These are phyloP conservation scores for Cotesia chilonis DNA, from an alignment of 1,140 invertebrate genomes.

Conservation along the genomic window DNA sequence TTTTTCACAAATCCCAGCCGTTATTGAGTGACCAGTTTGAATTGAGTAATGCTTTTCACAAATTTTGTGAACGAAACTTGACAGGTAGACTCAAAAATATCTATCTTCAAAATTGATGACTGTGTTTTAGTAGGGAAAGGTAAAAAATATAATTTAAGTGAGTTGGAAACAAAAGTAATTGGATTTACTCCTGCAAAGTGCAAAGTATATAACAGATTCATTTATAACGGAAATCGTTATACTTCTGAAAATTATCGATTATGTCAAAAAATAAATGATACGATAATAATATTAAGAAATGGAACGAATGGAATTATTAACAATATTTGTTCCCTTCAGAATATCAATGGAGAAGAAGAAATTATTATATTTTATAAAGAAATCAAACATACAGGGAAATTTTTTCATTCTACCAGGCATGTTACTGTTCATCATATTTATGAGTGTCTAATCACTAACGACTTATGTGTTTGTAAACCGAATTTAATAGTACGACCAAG, in stretches of 20 bases:
- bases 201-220: conserved; percentile 21
- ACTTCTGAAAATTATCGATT: conserved; percentile 1
- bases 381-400: conserved; percentile 4
- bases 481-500: neutral
- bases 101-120: no score
- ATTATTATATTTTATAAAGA: conserved; percentile 13
- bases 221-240: conserved; percentile 6
- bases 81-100: no score
- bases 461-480: neutral
- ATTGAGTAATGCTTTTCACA: no score
- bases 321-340: conserved; percentile 11
- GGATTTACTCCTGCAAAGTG: no score
- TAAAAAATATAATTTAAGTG: no score
- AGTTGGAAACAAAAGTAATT: no score
- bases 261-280: conserved; percentile 16
- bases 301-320: conserved; percentile 16
- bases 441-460: neutral
- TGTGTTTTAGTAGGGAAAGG: no score
- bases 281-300: conserved; percentile 15
- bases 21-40: no score
- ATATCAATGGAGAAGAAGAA: neutral
- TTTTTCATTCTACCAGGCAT: no score
- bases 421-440: no score
- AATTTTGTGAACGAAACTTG: no score
- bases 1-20: no score